Percentiles rank a stretch among this genome's conserved stretches.
These are phyloP conservation scores for Pasiphila rectangulata DNA, from an alignment of 2,888 invertebrate species.

Conservation along the genomic window DNA sequence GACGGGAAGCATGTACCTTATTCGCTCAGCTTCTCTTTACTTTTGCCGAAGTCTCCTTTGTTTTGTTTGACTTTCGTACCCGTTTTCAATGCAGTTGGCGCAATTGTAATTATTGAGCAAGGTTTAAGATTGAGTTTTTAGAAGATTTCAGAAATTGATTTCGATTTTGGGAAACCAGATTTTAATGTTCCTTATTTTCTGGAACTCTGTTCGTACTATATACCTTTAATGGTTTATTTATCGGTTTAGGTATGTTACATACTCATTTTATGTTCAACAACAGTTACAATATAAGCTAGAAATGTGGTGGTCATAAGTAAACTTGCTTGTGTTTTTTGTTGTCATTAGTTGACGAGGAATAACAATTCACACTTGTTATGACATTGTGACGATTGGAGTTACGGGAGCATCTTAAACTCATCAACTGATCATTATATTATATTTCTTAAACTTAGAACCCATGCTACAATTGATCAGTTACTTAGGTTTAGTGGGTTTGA, in stretches of 20 bases:
- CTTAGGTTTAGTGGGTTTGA: too few relatives aligned
- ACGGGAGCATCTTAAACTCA: conserved; percentile 3
- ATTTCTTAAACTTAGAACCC: too few relatives aligned
- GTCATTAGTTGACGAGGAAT: conserved; percentile 75
- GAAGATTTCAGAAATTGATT: too few relatives aligned
- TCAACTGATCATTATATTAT: background rate
- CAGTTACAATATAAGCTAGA: background rate
- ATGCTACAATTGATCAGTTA: too few relatives aligned
- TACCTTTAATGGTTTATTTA: too few relatives aligned
- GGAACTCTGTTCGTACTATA: too few relatives aligned
- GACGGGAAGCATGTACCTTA: background rate
- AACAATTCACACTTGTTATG: conserved; percentile 53
- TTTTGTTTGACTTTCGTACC: conserved; percentile 76
- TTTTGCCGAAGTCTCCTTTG: conserved; percentile 70
- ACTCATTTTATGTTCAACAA: too few relatives aligned
- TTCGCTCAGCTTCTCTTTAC: conserved; percentile 59
- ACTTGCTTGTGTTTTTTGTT: conserved; percentile 65
- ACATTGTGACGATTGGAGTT: conserved; percentile 10
- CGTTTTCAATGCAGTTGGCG: conserved; percentile 59
- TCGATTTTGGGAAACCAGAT: too few relatives aligned
- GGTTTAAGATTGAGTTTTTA: conserved; percentile 42
- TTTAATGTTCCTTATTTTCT: too few relatives aligned
- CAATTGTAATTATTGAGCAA: conserved; percentile 66
- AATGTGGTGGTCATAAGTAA: conserved; percentile 33
- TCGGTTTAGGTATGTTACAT: too few relatives aligned